These are phyloP conservation scores for Notiomystis cincta DNA, from an alignment of 2,113 vertebrate species.

Conservation along the genomic window DNA sequence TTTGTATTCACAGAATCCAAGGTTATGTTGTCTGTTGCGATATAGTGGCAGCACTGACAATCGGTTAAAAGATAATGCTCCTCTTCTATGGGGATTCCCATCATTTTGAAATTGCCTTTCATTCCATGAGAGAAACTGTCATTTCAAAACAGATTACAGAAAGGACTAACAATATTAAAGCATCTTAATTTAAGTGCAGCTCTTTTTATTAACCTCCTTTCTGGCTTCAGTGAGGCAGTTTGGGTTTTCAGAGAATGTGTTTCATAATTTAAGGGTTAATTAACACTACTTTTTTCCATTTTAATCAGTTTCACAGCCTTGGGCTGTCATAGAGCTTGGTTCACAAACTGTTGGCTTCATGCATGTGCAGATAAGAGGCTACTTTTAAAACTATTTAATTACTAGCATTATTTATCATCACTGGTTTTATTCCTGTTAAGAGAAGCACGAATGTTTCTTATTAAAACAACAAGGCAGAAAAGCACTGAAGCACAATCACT, in stretches of 20 bases:
- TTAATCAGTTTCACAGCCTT: conserved; percentile 47
- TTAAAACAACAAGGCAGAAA: background rate
- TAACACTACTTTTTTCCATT: conserved; percentile 9
- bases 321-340: background rate
- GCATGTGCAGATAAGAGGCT: background rate
- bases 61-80: background rate
- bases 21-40: background rate
- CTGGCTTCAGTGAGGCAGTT: background rate
- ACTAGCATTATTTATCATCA: background rate
- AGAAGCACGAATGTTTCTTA: background rate
- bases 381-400: background rate
- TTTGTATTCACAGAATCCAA: background rate
- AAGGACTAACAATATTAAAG: background rate
- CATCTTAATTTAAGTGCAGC: background rate
- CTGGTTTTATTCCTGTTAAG: background rate
- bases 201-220: conserved; percentile 2
- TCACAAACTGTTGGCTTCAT: background rate
- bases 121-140: background rate
- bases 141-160: conserved; percentile 20
- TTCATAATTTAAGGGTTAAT: conserved; percentile 22
- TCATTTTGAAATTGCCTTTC: background rate
- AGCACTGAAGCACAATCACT: background rate
- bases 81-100: background rate
- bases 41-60: background rate
- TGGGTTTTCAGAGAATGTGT: background rate